phyloP scores from a whole-genome alignment of 2,797 vertebrate species.

The Crocodylus rhombifer region DNA sequence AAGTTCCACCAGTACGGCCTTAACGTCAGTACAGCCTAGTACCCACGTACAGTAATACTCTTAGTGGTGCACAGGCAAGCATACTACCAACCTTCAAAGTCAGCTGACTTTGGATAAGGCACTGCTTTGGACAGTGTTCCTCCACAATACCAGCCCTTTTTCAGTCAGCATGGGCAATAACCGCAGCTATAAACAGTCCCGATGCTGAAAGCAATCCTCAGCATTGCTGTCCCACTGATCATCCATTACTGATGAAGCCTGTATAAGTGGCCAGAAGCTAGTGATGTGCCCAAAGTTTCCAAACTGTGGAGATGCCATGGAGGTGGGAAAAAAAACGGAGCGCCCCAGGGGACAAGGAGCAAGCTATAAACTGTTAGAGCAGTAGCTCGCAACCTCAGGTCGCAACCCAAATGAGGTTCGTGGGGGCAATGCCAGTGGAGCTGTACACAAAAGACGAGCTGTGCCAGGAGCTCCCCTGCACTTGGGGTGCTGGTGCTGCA shows the following conservation, averaged over 20 bases:
- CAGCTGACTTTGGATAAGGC: background rate
- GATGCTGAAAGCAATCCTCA: conserved; percentile 1
- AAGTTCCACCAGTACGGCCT: background rate
- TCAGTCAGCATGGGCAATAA: background rate
- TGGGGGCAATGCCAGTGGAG: too few species aligned
- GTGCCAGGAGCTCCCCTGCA: too few species aligned
- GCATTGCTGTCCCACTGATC: background rate
- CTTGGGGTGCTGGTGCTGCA: too few species aligned
- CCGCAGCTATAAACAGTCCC: conserved; percentile 2
- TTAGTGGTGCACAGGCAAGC: background rate
- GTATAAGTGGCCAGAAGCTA: accelerated
- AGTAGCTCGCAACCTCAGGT: too few species aligned
- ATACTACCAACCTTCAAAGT: background rate
- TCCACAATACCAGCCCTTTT: background rate
- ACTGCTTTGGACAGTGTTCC: background rate
- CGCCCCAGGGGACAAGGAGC: too few species aligned
- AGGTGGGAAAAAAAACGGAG: too few species aligned
- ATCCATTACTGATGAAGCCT: background rate
- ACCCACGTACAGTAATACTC: conserved; percentile 26
- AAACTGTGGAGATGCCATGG: background rate
- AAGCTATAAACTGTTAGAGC: too few species aligned
- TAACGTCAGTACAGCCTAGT: background rate
- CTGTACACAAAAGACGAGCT: too few species aligned
- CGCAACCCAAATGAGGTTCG: too few species aligned
- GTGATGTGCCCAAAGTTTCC: background rate